Percentiles rank a stretch among this genome's conserved stretches.
Evolutionary conservation across 2,797 vertebrate species (phyloP).

Genomic region (Pseudochirops corinnae): DNA sequence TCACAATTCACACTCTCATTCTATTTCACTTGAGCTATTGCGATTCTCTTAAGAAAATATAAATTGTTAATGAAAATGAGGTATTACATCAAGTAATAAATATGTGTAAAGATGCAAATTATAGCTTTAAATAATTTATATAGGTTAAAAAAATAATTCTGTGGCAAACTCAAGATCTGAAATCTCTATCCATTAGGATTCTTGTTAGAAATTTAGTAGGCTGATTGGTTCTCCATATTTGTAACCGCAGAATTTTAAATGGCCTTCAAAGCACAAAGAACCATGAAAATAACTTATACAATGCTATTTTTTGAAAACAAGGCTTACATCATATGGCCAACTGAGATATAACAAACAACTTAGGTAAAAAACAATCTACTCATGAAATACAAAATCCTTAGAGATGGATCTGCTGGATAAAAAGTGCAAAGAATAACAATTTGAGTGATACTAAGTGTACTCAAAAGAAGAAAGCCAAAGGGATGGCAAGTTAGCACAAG

Average conservation of each 20-base stretch:
- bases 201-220: constrained; percentile 5
- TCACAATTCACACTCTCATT: not conserved
- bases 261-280: constrained; percentile 17
- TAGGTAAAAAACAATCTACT: not conserved
- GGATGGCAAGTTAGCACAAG: not conserved
- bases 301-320: constrained; percentile 20
- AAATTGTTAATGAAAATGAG: constrained; percentile 32
- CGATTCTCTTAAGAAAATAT: constrained; percentile 13
- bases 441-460: not conserved
- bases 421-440: not conserved
- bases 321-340: not conserved
- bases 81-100: not conserved
- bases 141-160: constrained; percentile 31
- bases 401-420: not conserved
- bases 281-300: constrained; percentile 11
- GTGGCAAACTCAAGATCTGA: constrained; percentile 33
- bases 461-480: not conserved
- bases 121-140: constrained; percentile 35
- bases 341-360: not conserved
- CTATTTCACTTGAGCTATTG: not conserved
- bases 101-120: constrained; percentile 16
- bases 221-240: constrained; percentile 11
- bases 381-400: not conserved
- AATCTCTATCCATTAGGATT: constrained; percentile 20
- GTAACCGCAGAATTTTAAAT: constrained; percentile 33